Evolutionary conservation across 2,888 invertebrate genomes (phyloP).

Genomic region (Nemapogon koenigi): DNA sequence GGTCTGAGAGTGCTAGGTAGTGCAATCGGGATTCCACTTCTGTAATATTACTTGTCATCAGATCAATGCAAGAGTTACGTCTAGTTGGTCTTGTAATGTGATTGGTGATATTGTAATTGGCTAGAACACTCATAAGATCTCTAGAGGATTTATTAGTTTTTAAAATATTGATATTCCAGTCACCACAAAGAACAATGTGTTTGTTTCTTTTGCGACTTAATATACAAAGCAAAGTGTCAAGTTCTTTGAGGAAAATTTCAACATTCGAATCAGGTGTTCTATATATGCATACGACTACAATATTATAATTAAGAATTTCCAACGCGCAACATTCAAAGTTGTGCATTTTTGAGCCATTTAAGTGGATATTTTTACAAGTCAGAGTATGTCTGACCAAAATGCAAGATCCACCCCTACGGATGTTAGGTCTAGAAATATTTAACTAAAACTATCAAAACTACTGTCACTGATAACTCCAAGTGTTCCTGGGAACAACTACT

Average conservation of each 20-base stretch:
- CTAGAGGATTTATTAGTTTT: background rate
- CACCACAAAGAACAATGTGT: too few relatives aligned
- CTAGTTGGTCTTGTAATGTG: slow-evolving; percentile 2
- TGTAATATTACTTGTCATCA: background rate
- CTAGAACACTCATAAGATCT: background rate
- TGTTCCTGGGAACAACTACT: too few relatives aligned
- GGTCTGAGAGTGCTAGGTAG: slow-evolving; percentile 2
- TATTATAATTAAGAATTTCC: background rate
- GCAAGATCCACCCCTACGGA: background rate
- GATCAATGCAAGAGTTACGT: slow-evolving; percentile 3
- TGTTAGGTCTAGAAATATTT: background rate
- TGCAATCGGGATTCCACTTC: background rate
- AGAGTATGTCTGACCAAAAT: background rate
- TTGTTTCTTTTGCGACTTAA: background rate
- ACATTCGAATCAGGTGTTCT: too few relatives aligned
- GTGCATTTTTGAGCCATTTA: background rate
- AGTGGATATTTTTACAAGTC: background rate
- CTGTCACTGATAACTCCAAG: too few relatives aligned
- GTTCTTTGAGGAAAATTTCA: too few relatives aligned
- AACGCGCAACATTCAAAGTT: slow-evolving; percentile 2
- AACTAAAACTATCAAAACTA: too few relatives aligned
- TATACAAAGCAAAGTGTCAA: background rate
- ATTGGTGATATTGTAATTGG: background rate
- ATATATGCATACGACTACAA: background rate
- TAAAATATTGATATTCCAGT: slow-evolving; percentile 5